phyloP scores from a whole-genome alignment of 1,140 invertebrate genomes.

The Temnothorax curvispinosus region DNA sequence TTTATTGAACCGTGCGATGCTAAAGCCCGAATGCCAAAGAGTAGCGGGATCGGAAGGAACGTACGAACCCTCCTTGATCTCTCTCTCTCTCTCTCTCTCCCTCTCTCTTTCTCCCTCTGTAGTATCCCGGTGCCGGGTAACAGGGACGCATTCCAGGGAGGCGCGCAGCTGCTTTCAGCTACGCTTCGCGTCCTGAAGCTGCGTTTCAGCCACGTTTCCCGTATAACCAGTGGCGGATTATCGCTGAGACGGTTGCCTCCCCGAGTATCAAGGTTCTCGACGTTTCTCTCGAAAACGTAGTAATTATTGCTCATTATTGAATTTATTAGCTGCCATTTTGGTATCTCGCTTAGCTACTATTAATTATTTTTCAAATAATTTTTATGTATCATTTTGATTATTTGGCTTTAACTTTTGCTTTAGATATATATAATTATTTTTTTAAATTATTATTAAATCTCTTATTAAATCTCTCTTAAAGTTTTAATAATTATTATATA shows the following conservation, averaged over 20 bases:
- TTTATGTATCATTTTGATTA: background rate
- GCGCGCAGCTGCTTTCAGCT: conserved; percentile 57
- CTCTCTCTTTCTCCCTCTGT: conserved; percentile 27
- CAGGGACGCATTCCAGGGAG: conserved; percentile 61
- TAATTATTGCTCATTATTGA: background rate
- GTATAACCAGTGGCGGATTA: conserved; percentile 49
- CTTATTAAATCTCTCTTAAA: background rate
- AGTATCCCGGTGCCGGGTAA: conserved; percentile 52
- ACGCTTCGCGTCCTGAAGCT: conserved; percentile 37
- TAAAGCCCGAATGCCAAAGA: conserved; percentile 61
- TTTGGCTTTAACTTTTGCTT: background rate
- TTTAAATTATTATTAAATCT: background rate
- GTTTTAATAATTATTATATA: background rate
- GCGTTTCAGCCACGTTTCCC: conserved; percentile 53
- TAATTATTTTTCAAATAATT: background rate
- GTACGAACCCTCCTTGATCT: conserved; percentile 54
- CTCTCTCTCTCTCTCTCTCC: conserved; percentile 45
- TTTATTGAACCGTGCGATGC: conserved; percentile 64
- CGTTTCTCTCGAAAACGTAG: background rate
- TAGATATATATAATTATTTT: background rate
- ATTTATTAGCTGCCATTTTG: background rate
- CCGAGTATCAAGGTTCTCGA: background rate
- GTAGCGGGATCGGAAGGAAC: conserved; percentile 63
- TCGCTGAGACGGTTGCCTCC: background rate
- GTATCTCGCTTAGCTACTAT: background rate